Conservation (phyloP, 2,113 vertebrate species). For the Lepus europaeus region DNA sequence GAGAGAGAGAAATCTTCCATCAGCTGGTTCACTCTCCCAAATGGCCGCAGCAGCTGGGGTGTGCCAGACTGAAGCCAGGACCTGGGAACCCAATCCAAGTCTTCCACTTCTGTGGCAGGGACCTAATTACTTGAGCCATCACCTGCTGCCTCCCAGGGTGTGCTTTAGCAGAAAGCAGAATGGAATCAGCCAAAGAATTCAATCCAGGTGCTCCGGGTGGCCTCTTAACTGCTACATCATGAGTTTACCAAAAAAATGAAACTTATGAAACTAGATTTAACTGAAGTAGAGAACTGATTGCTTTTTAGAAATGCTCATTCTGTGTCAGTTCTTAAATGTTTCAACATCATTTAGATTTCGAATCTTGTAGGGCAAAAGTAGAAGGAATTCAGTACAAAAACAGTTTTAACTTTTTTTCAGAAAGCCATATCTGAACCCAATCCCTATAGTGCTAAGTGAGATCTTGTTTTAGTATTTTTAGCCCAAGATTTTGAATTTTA, state of each 20-base stretch:
- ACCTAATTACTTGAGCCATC: no score
- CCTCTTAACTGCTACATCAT: not conserved
- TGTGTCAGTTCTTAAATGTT: not conserved
- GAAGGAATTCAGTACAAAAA: not conserved
- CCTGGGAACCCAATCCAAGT: no score
- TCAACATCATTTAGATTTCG: constrained; percentile 29
- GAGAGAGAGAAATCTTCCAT: no score
- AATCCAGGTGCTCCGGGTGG: no score
- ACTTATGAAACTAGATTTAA: constrained; percentile 35
- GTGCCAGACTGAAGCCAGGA: no score
- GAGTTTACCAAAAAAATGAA: constrained; percentile 53
- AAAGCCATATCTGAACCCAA: not conserved
- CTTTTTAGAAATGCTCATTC: constrained; percentile 38
- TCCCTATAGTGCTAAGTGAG: not conserved
- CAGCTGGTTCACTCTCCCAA: no score
- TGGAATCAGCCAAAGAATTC: no score
- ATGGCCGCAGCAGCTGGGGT: no score
- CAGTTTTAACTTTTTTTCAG: not conserved
- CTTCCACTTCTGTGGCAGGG: no score
- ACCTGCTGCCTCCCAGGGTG: no score
- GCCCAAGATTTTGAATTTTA: constrained; percentile 2
- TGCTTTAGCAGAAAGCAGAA: no score
- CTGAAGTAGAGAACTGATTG: constrained; percentile 10
- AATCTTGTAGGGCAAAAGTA: not conserved
- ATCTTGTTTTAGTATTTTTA: constrained; percentile 9